Evolutionary conservation across 2,797 vertebrate genomes (phyloP).

Genomic region (Eospalax fontanierii): DNA sequence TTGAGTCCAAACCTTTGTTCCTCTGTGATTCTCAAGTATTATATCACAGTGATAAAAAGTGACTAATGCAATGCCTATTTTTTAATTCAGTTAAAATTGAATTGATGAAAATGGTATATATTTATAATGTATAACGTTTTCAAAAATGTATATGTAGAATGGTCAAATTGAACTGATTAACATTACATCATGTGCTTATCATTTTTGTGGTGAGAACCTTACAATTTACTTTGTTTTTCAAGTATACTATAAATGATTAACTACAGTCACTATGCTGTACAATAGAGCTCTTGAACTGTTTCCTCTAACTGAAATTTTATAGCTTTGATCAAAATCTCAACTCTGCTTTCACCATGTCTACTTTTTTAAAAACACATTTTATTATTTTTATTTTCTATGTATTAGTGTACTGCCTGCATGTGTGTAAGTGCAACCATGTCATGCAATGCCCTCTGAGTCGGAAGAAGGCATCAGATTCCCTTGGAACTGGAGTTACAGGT

Average conservation of each 20-base stretch:
- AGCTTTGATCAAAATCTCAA: background rate
- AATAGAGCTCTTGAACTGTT: background rate
- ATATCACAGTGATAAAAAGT: background rate
- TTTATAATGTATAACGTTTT: background rate
- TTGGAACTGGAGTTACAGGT: too few relatives aligned
- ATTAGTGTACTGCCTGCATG: too few relatives aligned
- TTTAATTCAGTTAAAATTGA: background rate
- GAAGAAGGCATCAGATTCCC: too few relatives aligned
- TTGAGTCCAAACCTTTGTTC: background rate
- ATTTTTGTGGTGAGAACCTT: background rate
- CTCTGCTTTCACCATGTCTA: background rate
- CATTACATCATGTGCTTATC: background rate
- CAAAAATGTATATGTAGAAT: background rate
- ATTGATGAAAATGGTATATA: slow-evolving; percentile 6
- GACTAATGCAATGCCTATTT: background rate
- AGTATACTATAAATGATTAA: background rate
- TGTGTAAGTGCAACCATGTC: too few relatives aligned
- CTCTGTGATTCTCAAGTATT: background rate
- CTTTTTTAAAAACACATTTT: background rate
- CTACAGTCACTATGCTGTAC: background rate
- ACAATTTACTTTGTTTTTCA: slow-evolving; percentile 1
- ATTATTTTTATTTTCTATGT: too few relatives aligned
- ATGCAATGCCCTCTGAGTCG: too few relatives aligned
- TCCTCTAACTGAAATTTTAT: background rate
- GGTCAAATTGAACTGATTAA: slow-evolving; percentile 19